Evolutionary conservation across 2,888 invertebrate species (phyloP).

Genomic region (Cantharis rustica): DNA sequence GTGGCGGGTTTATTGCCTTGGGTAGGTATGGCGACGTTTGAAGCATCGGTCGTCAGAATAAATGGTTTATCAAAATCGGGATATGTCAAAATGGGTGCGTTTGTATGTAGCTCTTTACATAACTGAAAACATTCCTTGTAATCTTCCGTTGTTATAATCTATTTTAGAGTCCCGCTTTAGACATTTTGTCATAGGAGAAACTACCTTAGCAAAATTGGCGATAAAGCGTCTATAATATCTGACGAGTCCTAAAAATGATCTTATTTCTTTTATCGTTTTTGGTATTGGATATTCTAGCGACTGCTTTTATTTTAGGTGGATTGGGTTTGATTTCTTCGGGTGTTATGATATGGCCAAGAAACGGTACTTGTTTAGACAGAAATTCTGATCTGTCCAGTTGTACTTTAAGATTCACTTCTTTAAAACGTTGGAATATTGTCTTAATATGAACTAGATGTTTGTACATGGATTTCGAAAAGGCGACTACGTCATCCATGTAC

Average conservation of each 20-base stretch:
- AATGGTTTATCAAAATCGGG: conserved; percentile 31
- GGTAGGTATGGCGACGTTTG: conserved; percentile 11
- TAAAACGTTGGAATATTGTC: conserved; percentile 26
- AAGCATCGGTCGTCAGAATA: conserved; percentile 22
- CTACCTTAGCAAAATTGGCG: conserved; percentile 22
- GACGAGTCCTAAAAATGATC: conserved; percentile 24
- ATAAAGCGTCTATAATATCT: conserved; percentile 25
- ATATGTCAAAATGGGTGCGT: no score
- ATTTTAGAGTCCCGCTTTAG: conserved; percentile 15
- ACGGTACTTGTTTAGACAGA: background rate
- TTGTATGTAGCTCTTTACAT: conserved; percentile 23
- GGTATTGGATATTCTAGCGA: conserved; percentile 23
- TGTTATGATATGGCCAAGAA: background rate
- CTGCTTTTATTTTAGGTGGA: background rate
- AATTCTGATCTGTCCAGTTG: background rate
- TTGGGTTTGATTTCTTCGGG: background rate
- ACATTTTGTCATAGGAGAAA: conserved; percentile 24
- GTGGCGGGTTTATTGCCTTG: conserved; percentile 7
- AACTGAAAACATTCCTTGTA: conserved; percentile 7
- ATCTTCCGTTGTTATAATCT: conserved; percentile 2
- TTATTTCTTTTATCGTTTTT: conserved; percentile 30
- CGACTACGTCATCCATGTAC: conserved; percentile 41
- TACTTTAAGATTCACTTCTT: no score
- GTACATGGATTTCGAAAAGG: conserved; percentile 31
- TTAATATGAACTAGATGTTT: conserved; percentile 31